phyloP scores from a whole-genome alignment of 1,140 invertebrate genomes.

The Daktulosphaira vitifoliae region DNA sequence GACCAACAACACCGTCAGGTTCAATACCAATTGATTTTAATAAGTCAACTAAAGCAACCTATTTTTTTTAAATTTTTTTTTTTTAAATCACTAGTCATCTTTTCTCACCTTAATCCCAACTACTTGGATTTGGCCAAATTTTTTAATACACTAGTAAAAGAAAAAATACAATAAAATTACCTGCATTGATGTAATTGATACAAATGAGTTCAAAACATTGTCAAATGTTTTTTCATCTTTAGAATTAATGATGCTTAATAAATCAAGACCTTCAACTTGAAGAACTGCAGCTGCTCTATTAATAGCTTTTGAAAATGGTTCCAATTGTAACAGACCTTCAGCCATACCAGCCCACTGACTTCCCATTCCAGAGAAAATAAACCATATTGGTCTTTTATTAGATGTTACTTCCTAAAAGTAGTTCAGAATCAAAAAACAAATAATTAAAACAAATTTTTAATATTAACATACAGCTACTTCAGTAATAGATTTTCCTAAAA shows the following conservation, averaged over 20 bases:
- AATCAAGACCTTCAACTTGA: slow-evolving; percentile 65
- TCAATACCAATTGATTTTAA: slow-evolving; percentile 65
- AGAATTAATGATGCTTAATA: slow-evolving; percentile 70
- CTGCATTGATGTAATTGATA: slow-evolving; percentile 90
- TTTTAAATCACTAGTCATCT: too few species aligned
- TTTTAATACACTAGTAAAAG: too few species aligned
- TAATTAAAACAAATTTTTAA: not conserved
- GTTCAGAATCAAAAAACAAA: not conserved
- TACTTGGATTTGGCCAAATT: too few species aligned
- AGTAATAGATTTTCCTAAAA: slow-evolving; percentile 51
- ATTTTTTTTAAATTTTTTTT: too few species aligned
- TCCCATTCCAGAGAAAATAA: slow-evolving; percentile 93
- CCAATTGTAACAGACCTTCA: slow-evolving; percentile 67
- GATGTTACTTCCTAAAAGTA: slow-evolving; percentile 34
- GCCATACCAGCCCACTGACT: slow-evolving; percentile 94
- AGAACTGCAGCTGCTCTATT: slow-evolving; percentile 64
- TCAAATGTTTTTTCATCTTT: slow-evolving; percentile 66
- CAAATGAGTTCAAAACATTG: slow-evolving; percentile 78
- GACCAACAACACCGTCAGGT: slow-evolving; percentile 90
- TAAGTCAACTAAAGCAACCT: slow-evolving; percentile 81
- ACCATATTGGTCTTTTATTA: slow-evolving; percentile 77
- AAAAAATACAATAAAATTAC: slow-evolving; percentile 43
- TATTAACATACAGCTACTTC: slow-evolving; percentile 45
- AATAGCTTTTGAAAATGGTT: slow-evolving; percentile 70
- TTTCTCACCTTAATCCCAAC: too few species aligned